Evolutionary conservation across 2,888 invertebrate genomes (phyloP), one percentile per base, ranked within the genome.

Genomic region (Lottia scabra): DNA sequence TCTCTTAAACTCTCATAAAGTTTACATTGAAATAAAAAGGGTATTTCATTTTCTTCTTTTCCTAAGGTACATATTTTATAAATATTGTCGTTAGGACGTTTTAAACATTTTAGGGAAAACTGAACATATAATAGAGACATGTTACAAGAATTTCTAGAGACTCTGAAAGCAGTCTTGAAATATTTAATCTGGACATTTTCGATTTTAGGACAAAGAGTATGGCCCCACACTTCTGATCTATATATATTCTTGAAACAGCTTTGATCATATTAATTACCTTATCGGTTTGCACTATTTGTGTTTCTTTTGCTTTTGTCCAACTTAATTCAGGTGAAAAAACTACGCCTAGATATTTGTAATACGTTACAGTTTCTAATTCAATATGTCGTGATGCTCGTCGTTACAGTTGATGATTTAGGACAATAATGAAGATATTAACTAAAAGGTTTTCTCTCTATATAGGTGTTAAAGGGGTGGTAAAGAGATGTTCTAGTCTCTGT

Each of bases 181-280:
- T 38, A 43, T 43, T 66, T 66, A 16, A 66, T n/a, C 6, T 66
- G 66, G 16, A 66, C 30, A 43, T 43, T 66, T 30, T 66, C 66
- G 8, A 13, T 66, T n/a, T 43, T 23, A 23, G 38, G 19, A n/a
- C 38, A n/a, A 3, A 43, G n/a, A 8, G 38, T 15, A 66, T 38
- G 44, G 6, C 66, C 66, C n/a, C 43, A 66, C 38, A 66, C 44
- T 43, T 66, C 66, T 16, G 66, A 66, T 19, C 66, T 13, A 44
- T 66, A 66, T 19, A 56, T 23, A 19, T 56, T 56, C 23, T 56
- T n/a, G n/a, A n/a, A 8, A 56, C 19, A 56, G 19, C n/a, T n/a
- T 56, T 56, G 19, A 56, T 56, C 56, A 56, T 56, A 56, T 56
- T 56, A 56, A 56, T n/a, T 19, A 56, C 56, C 8, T 56, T 56